Evolutionary conservation across 2,113 vertebrate genomes (phyloP), one percentile per base, ranked within the genome.

Genomic region (Benitochromis conjunctus): DNA sequence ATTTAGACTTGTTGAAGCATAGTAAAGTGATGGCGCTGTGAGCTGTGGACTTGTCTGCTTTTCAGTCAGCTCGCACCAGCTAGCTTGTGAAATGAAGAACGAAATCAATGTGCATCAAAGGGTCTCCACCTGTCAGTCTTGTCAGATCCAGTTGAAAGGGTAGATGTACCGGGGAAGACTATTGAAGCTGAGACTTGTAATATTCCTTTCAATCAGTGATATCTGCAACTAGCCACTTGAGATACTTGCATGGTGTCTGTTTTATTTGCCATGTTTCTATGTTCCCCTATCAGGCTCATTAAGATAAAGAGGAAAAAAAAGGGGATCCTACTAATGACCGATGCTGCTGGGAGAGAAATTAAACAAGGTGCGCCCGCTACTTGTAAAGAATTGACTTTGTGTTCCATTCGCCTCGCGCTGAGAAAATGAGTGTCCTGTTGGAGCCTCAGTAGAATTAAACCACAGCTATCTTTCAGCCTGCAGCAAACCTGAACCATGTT

Each of bases 41-140:
- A 90, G 90, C 90, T 81, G 60, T 71, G 19, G 55, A 64, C 79
- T 90, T 62, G 26, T 82, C 82, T 79, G 84, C 69, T 83, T 85
- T 80, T 80, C 79, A 84, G 85, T 82, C 88, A 76, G 77, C 56
- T 81, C 31, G 78, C 84, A 88, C 82, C 90, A 79, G 86, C 58
- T n/a, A 69, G 74, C 56, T 92, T 92, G 89, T 92, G 88, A 93
- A 92, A 92, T 82, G 85, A 91, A 89, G 91, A 91, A 91, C 57
- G 14, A 93, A 95, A 92, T 92, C 89, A 86, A 93, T 92, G 89
- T 93, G 88, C 88, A 88, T 82, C 46, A 83, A 92, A 91, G 82
- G 82, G 80, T 87, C 82, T 89, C 60, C 55, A 81, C 38, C 78
- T 84, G 89, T 88, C 93, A 88, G 88, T 64, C 58, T 58, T 54